Conservation (phyloP, 2,113 vertebrate genomes). For the Ailurus styani region DNA sequence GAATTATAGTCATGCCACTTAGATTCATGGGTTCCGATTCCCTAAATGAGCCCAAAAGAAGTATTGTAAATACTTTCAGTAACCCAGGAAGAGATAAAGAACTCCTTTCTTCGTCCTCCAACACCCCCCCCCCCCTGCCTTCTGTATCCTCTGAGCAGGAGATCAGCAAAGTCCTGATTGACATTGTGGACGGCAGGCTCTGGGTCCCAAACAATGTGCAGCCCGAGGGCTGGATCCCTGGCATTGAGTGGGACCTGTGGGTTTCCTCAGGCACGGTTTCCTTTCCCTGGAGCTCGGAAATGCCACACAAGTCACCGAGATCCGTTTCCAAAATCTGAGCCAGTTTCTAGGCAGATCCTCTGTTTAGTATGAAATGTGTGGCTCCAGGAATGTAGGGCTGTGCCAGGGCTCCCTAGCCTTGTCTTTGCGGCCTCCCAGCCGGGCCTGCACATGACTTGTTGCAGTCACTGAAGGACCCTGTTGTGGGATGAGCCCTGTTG, state of each 20-base stretch:
- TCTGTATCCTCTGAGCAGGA: background rate
- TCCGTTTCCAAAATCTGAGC: constrained; percentile 32
- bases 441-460: background rate
- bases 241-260: constrained; percentile 15
- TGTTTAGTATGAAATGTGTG: background rate
- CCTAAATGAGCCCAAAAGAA: background rate
- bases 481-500: background rate
- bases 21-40: constrained; percentile 10
- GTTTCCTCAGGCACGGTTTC: constrained; percentile 44
- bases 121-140: too few species aligned
- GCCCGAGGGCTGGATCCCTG: background rate
- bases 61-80: constrained; percentile 16
- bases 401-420: background rate
- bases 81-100: background rate
- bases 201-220: background rate
- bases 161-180: background rate
- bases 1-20: constrained; percentile 15
- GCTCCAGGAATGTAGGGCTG: background rate
- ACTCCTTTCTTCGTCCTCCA: background rate
- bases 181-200: background rate
- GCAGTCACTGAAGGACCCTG: background rate
- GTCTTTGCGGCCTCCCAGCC: background rate
- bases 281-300: constrained; percentile 45
- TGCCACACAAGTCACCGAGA: constrained; percentile 25
- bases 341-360: constrained; percentile 25